Evolutionary conservation across 2,797 vertebrate species (phyloP).

Genomic region (Momotus momota): DNA sequence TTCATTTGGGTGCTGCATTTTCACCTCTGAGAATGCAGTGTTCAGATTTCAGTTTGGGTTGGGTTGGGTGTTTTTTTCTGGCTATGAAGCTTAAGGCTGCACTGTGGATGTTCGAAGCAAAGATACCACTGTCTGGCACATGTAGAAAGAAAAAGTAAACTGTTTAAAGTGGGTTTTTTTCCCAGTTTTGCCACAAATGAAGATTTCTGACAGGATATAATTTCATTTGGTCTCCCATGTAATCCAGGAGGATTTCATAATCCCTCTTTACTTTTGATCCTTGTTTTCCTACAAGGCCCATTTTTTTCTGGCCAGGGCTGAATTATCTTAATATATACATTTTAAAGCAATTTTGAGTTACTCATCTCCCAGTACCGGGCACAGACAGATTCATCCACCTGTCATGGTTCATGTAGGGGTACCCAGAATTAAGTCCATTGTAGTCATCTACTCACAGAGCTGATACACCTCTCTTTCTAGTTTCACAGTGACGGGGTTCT

Average conservation of each 20-base stretch:
- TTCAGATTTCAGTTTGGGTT: background rate
- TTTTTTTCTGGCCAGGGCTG: background rate
- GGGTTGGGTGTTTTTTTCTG: rapidly evolving
- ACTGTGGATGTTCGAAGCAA: background rate
- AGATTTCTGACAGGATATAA: background rate
- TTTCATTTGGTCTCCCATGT: background rate
- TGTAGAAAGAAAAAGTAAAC: background rate
- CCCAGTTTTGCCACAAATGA: constrained; percentile 60
- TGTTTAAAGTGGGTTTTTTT: background rate
- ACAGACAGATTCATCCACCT: background rate
- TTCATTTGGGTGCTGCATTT: background rate
- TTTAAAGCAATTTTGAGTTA: background rate
- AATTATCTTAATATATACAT: background rate
- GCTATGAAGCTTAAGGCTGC: background rate
- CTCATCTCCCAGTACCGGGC: background rate
- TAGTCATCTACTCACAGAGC: background rate
- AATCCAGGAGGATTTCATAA: background rate
- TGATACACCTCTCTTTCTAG: background rate
- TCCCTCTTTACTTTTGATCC: background rate
- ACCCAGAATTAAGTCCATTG: background rate
- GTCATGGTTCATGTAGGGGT: background rate
- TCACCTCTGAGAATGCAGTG: background rate
- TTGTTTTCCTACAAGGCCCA: background rate
- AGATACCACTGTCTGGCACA: background rate
- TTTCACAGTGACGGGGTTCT: background rate